Conservation (phyloP, 2,888 invertebrate species). For the Cataglyphis altisquamis region DNA sequence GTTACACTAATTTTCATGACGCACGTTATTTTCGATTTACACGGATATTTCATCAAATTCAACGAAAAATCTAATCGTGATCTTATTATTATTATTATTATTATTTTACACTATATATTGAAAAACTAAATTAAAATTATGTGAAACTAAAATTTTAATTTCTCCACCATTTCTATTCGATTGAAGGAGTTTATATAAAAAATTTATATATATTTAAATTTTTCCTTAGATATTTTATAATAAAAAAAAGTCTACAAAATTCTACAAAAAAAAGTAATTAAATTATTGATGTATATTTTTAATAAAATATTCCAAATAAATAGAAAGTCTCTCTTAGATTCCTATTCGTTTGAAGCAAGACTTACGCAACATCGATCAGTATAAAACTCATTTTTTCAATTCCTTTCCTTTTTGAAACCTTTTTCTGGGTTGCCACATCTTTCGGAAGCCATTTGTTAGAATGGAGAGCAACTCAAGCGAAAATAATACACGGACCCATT, state of each 20-base stretch:
- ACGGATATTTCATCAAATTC: not conserved
- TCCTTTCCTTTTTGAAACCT: conserved; percentile 74
- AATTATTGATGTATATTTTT: not conserved
- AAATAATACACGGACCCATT: conserved; percentile 72
- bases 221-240: not conserved
- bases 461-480: conserved; percentile 74
- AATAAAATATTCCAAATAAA: not conserved
- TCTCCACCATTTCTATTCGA: not conserved
- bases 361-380: conserved; percentile 79
- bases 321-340: not conserved
- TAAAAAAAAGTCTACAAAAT: not conserved
- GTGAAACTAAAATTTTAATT: too few species aligned
- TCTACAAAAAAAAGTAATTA: not conserved
- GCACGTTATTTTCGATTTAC: conserved; percentile 41
- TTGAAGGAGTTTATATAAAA: not conserved
- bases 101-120: not conserved
- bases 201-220: not conserved
- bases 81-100: not conserved
- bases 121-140: too few species aligned
- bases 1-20: conserved; percentile 32
- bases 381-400: conserved; percentile 79
- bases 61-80: conserved; percentile 53
- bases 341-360: conserved; percentile 47
- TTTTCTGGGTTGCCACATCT: conserved; percentile 77
- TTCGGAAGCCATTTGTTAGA: conserved; percentile 80